phyloP scores from a whole-genome alignment of 2,113 vertebrate genomes.

The Rhombomys opimus region DNA sequence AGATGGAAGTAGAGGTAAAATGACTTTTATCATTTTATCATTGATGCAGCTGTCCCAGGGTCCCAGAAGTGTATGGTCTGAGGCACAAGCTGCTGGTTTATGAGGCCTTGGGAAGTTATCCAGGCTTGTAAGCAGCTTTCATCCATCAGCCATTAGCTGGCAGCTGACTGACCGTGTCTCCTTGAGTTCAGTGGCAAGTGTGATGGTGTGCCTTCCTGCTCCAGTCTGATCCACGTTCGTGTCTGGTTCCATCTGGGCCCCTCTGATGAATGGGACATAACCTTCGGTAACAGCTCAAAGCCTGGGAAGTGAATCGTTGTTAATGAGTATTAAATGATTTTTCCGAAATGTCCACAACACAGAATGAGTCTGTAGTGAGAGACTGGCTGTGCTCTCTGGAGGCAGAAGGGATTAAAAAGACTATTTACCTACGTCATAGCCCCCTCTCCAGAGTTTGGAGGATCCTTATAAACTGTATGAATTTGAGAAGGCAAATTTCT shows the following conservation, averaged over 20 bases:
- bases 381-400: neutral
- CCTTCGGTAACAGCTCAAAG: neutral
- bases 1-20: neutral
- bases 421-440: neutral
- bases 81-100: neutral
- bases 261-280: neutral
- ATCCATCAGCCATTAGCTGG: neutral
- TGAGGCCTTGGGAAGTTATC: neutral
- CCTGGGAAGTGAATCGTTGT: neutral
- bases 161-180: neutral
- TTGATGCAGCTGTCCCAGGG: neutral
- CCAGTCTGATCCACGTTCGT: neutral
- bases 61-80: neutral
- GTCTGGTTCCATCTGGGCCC: neutral
- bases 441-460: neutral
- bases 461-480: neutral
- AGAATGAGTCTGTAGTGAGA: neutral
- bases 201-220: neutral
- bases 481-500: constrained; percentile 38
- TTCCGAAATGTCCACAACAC: neutral
- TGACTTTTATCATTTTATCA: neutral
- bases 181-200: neutral
- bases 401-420: neutral
- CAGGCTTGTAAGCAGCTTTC: neutral
- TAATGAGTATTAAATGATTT: neutral